A percentile compares a stretch with the other conserved stretches of the same genome.
Evolutionary conservation across 2,113 vertebrate genomes (phyloP).

Genomic region (Centrocercus urophasianus): DNA sequence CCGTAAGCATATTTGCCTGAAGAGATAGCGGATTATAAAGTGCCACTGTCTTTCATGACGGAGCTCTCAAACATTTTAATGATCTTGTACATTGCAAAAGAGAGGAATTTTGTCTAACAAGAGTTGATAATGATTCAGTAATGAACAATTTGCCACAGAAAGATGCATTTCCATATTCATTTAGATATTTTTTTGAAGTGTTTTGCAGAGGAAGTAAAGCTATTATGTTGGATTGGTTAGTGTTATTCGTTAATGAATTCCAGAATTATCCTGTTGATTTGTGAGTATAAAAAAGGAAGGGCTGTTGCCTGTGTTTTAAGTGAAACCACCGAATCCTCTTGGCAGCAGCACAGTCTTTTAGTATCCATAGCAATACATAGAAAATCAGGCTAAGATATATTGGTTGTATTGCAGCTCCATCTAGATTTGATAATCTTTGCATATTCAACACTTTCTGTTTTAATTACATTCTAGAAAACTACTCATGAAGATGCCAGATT

Average conservation of each 20-base stretch:
- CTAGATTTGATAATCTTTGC: slow-evolving; percentile 63
- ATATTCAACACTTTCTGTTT: slow-evolving; percentile 54
- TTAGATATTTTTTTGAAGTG: slow-evolving; percentile 81
- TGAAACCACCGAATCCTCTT: slow-evolving; percentile 67
- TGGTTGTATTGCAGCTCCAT: slow-evolving; percentile 46
- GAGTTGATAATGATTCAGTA: slow-evolving; percentile 81
- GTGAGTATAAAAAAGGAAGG: slow-evolving; percentile 62
- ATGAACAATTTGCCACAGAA: slow-evolving; percentile 80
- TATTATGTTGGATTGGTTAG: slow-evolving; percentile 75
- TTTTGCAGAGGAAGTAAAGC: slow-evolving; percentile 79
- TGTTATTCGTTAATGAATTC: slow-evolving; percentile 79
- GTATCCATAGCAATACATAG: slow-evolving; percentile 59
- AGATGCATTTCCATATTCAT: slow-evolving; percentile 80
- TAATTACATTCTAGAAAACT: slow-evolving; percentile 65
- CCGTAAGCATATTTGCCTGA: slow-evolving; percentile 79
- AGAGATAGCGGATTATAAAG: slow-evolving; percentile 80
- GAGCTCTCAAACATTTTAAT: slow-evolving; percentile 80
- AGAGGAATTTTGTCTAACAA: slow-evolving; percentile 80
- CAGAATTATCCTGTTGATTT: slow-evolving; percentile 79
- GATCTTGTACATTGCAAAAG: slow-evolving; percentile 79
- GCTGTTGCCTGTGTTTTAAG: slow-evolving; percentile 64
- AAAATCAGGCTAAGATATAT: slow-evolving; percentile 58
- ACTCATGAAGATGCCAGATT: background rate
- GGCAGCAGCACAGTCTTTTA: slow-evolving; percentile 42
- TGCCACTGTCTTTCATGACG: slow-evolving; percentile 77